Conservation (phyloP, 2,797 vertebrate species). For the Intellagama lesueurii region DNA sequence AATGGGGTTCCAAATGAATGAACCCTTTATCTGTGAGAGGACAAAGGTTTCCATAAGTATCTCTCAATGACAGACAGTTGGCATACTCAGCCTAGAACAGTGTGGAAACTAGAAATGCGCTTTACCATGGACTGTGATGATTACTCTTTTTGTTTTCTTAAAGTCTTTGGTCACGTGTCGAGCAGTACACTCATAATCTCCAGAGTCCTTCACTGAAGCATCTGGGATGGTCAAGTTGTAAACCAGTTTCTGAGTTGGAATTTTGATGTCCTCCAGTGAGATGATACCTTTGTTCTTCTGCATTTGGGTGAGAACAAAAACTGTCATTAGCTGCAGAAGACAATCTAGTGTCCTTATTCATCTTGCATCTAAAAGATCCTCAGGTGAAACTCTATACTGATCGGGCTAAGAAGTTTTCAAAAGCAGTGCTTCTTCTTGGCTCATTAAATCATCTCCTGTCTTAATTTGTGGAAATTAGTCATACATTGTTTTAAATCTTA, state of each 20-base stretch:
- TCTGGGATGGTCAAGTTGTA: constrained; percentile 90
- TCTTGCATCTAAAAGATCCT: background rate
- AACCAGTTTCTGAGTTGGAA: constrained; percentile 80
- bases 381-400: background rate
- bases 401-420: background rate
- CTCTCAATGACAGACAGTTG: constrained; percentile 34
- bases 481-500: background rate
- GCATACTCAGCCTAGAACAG: background rate
- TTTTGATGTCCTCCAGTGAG: constrained; percentile 80
- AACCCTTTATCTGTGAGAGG: constrained; percentile 87
- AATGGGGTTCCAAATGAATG: constrained; percentile 83
- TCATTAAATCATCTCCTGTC: background rate
- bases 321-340: constrained; percentile 31
- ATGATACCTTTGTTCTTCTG: constrained; percentile 84
- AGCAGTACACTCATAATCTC: constrained; percentile 92
- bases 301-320: constrained; percentile 43
- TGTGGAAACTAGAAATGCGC: constrained; percentile 53
- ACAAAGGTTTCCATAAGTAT: constrained; percentile 43
- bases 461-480: background rate
- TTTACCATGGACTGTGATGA: constrained; percentile 90
- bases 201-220: constrained; percentile 91
- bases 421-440: too few relatives aligned
- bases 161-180: constrained; percentile 87
- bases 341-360: background rate
- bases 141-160: constrained; percentile 87